Evolutionary conservation across 2,888 invertebrate genomes (phyloP).

Genomic region (Lasioglossum morio): DNA sequence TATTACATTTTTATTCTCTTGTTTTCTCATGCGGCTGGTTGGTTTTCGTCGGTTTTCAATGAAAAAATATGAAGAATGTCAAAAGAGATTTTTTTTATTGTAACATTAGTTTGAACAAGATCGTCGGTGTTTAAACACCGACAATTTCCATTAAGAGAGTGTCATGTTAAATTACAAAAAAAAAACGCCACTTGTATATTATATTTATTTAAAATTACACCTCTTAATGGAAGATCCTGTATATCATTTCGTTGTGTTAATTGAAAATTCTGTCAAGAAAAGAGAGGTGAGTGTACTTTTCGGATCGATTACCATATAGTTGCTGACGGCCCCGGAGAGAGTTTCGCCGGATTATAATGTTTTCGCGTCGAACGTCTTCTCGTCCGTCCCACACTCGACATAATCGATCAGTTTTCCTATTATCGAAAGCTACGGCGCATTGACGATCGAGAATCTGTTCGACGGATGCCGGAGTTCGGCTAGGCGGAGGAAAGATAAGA

Average conservation of each 20-base stretch:
- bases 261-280: background rate
- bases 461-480: background rate
- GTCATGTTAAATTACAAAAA: too few species aligned
- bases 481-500: background rate
- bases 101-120: background rate
- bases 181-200: too few species aligned
- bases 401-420: slow-evolving; percentile 69
- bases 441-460: slow-evolving; percentile 33
- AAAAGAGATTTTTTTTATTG: background rate
- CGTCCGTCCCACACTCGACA: slow-evolving; percentile 3
- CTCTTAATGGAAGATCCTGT: too few species aligned
- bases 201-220: too few species aligned
- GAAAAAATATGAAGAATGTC: background rate
- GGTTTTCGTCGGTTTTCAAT: background rate
- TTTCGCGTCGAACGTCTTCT: background rate
- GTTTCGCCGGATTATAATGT: background rate
- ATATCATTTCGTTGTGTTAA: too few species aligned
- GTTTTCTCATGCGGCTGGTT: background rate
- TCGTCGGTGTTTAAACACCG: too few species aligned
- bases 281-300: background rate
- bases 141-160: too few species aligned
- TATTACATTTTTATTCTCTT: background rate
- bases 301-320: background rate
- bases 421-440: slow-evolving; percentile 41
- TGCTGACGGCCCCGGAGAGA: background rate